Evolutionary conservation across 1,140 invertebrate genomes (phyloP), one percentile per base, ranked within the genome.

Genomic region (Cydia amplana): DNA sequence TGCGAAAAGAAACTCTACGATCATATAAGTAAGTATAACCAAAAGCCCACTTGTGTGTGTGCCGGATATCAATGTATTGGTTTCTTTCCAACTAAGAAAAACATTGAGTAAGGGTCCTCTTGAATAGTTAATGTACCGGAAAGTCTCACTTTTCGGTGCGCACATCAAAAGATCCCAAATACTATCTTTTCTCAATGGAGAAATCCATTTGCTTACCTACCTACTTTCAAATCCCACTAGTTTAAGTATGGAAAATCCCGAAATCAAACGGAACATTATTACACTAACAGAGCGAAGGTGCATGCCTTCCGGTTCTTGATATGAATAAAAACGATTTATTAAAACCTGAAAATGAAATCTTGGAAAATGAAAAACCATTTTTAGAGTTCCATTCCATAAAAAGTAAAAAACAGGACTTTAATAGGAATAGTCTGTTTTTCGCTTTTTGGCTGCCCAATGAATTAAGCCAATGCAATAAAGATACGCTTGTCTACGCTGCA

Each of bases 141-240:
- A 51, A 51, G 49, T 51, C 49, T n/a, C 49, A 51, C 10, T 51
- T 51, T 51, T 51, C n/a, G 49, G 49, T n/a, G 16, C 49, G n/a
- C 16, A 51, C 49, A 51, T 51, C 49, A 51, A 51, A 51, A 51
- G 49, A 18, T 51, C 1, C 18, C 16, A 51, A 51, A 18, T 51
- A 18, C 49, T 51, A 7, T n/a, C 49, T n/a, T n/a, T 51, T 51
- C 49, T 18, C 43, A 16, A 46, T 46, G 14, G 43, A 46, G 14
- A 51, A 51, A 51, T 51, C 49, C 49, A 51, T 51, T 51, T 51
- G n/a, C n/a, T 51, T 51, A 51, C 5, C 6, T 51, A 6, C n/a
- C 49, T 51, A 49, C 49, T 51, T 51, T 51, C 49, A 51, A 51
- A 51, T 51, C 49, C 49, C 49, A 49, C 46, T 49, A 49, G 46